Evolutionary conservation across 1,140 invertebrate genomes (phyloP), one percentile per base, ranked within the genome.

Genomic region (Dendroctonus valens): DNA sequence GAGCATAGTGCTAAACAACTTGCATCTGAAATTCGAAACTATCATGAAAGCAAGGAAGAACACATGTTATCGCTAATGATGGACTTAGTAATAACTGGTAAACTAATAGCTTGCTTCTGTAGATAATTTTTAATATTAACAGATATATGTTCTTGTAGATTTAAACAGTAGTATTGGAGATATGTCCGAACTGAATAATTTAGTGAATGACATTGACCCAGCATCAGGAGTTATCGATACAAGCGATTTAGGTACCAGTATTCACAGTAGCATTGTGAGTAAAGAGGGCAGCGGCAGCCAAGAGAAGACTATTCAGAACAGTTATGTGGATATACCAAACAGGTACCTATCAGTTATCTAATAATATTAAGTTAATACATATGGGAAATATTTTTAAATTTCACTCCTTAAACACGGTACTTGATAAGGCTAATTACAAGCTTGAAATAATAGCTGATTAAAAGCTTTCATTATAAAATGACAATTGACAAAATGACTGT

Each of bases 51-150:
- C 8, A 70, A 73, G 26, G 69, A 72, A 52, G 65, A 72, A 26
- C 69, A 70, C 50, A 69, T 68, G 60, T 46, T 72, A 50, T 70
- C 69, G 12, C 59, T 73, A 15, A 70, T 73, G 69, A 71, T 73
- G 65, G 70, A 74, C 14, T 41, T 74, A 26, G 67, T 73, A 11
- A 63, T 42, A 8, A 62, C 52, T 12, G 59, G 65, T 67, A 49
- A 54, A 6, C 26, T 15, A 2, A 1, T 14, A 46, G 44, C 1
- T 14, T 46, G 9, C 26, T 26, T 26, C 26, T 26, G 26, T 26
- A 26, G 26, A 26, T 0, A 11, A 46, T 11, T 4, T 46, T 2
- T 46, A 11, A 12, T 14, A 46, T 4, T 14, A 1, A 46, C 9
- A 46, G 38, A 40, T 40, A 39, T 38, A 53, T 42, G n/a, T 39